Percentiles rank a stretch among this genome's conserved stretches.
phyloP scores from a whole-genome alignment of 2,888 invertebrate genomes.

The Scaptomyza tumidula region DNA sequence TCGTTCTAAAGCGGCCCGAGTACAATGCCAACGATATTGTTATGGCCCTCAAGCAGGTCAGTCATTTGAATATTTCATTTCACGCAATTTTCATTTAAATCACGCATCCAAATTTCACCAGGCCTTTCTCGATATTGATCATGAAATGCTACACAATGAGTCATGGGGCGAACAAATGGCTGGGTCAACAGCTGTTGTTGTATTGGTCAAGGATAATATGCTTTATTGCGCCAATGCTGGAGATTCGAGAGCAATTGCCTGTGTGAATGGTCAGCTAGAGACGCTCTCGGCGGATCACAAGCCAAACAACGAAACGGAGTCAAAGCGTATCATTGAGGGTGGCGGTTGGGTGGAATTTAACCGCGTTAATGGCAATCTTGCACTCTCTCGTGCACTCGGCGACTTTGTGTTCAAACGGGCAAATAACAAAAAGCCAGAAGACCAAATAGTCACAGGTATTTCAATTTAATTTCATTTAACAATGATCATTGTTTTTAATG shows the following conservation, averaged over 20 bases:
- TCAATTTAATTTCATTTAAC: neutral
- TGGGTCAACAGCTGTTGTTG: constrained; percentile 96
- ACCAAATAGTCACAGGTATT: constrained; percentile 97
- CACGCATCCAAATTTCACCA: constrained; percentile 70
- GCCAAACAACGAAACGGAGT: constrained; percentile 94
- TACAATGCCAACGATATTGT: constrained; percentile 91
- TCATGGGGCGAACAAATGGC: constrained; percentile 95
- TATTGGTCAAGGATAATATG: constrained; percentile 92
- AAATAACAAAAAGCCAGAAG: constrained; percentile 92
- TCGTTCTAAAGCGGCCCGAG: constrained; percentile 92
- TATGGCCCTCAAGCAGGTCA: constrained; percentile 92
- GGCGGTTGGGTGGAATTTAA: constrained; percentile 99
- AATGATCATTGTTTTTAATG: constrained; percentile 19
- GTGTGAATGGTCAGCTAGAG: constrained; percentile 90
- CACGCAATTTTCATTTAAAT: neutral
- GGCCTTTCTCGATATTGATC: constrained; percentile 96
- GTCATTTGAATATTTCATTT: constrained; percentile 32
- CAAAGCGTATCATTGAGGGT: constrained; percentile 94
- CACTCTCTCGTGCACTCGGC: constrained; percentile 97
- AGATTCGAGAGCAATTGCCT: constrained; percentile 97
- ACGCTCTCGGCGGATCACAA: constrained; percentile 96
- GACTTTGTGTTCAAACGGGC: constrained; percentile 98
- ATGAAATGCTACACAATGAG: constrained; percentile 95
- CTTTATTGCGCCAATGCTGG: constrained; percentile 98
- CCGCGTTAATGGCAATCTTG: constrained; percentile 98